Percentiles rank a stretch among this genome's conserved stretches.
Conservation (phyloP, 2,888 invertebrate genomes). For the Nomada flava region DNA sequence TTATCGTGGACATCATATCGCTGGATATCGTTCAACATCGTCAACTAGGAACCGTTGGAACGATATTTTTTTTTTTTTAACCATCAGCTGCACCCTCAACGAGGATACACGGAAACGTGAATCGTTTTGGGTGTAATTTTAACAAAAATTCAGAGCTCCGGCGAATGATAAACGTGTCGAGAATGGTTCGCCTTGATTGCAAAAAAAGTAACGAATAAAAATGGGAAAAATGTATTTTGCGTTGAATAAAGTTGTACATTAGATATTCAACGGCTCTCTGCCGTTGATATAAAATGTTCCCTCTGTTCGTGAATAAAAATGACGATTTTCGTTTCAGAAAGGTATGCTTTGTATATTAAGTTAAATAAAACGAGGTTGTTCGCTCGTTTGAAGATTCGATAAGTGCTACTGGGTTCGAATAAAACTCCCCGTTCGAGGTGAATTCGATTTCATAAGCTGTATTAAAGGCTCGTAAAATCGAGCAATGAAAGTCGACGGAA, state of each 20-base stretch:
- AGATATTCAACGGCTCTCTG: too few species aligned
- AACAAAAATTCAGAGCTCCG: background rate
- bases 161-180: background rate
- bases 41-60: background rate
- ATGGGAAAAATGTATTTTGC: too few species aligned
- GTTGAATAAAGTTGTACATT: background rate
- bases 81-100: background rate
- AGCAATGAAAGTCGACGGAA: slow-evolving; percentile 27
- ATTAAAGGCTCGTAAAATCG: slow-evolving; percentile 30
- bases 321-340: too few species aligned
- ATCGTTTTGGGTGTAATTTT: slow-evolving; percentile 3
- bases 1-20: slow-evolving; percentile 15
- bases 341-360: too few species aligned
- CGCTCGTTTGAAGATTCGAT: slow-evolving; percentile 5
- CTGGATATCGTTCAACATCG: slow-evolving; percentile 8
- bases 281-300: too few species aligned
- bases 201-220: background rate
- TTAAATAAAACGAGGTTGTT: slow-evolving; percentile 10
- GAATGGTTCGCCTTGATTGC: background rate
- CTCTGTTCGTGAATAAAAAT: too few species aligned
- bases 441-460: slow-evolving; percentile 33
- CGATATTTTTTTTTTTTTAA: background rate
- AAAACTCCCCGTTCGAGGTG: slow-evolving; percentile 1
- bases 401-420: slow-evolving; percentile 13
- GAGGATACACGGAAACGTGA: background rate